Conservation (phyloP, 92 coral and sea anemone species). For the Desmophyllum pertusum region DNA sequence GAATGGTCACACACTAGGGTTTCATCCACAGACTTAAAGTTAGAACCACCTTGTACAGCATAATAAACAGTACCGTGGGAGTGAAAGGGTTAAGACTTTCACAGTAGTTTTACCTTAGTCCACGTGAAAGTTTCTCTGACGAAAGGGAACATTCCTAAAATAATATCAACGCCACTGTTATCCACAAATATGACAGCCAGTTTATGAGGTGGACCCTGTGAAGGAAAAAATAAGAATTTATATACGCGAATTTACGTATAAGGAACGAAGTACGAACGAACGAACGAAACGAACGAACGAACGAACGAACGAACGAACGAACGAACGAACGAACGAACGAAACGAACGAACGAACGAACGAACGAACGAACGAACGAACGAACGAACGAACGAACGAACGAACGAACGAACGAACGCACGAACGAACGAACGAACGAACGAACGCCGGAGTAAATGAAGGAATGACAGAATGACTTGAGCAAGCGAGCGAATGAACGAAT, state of each 20-base stretch:
- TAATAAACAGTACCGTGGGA: too few relatives aligned
- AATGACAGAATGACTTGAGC: neutral
- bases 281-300: neutral
- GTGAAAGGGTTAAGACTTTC: too few relatives aligned
- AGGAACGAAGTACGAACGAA: neutral
- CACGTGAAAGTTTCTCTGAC: slow-evolving; percentile 92
- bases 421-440: neutral
- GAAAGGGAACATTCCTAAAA: slow-evolving; percentile 93
- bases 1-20: too few relatives aligned
- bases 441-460: neutral
- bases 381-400: neutral
- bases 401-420: neutral
- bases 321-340: neutral
- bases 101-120: slow-evolving; percentile 77
- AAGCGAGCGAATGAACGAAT: neutral
- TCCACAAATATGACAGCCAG: slow-evolving; percentile 93
- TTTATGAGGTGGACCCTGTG: slow-evolving; percentile 84
- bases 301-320: neutral
- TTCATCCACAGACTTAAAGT: too few relatives aligned
- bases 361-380: too few relatives aligned
- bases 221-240: neutral
- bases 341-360: neutral
- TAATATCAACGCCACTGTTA: slow-evolving; percentile 95
- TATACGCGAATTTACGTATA: neutral
- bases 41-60: too few relatives aligned